Percentiles rank a stretch among this genome's conserved stretches.
phyloP scores from a whole-genome alignment of 2,888 invertebrate genomes.

The Eilema depressum region DNA sequence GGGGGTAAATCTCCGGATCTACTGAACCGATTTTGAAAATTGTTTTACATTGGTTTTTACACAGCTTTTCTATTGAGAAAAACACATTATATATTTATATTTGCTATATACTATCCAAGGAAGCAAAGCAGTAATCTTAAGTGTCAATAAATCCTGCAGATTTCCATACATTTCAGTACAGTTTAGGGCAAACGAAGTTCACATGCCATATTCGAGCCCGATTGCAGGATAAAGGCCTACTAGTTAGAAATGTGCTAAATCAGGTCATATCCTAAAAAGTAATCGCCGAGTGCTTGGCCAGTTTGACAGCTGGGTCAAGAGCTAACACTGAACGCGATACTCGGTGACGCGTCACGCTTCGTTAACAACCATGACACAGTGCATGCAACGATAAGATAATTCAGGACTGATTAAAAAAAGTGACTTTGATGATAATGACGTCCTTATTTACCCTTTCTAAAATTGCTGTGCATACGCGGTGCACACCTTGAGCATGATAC shows the following conservation, averaged over 20 bases:
- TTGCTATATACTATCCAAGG: no score
- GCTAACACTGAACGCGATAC: not conserved
- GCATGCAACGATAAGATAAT: conserved; percentile 2
- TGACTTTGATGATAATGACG: not conserved
- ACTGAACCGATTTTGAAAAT: no score
- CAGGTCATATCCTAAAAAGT: not conserved
- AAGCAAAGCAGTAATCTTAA: no score
- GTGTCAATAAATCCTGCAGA: no score
- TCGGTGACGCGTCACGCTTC: not conserved
- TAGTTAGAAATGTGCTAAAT: not conserved
- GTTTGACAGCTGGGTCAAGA: conserved; percentile 8
- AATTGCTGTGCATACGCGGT: not conserved
- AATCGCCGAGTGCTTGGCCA: not conserved
- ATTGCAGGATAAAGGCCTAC: not conserved
- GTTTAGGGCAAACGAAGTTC: no score
- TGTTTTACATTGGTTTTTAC: no score
- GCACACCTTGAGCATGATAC: not conserved
- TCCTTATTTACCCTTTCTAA: not conserved
- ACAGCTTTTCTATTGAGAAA: no score
- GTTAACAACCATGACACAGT: conserved; percentile 6
- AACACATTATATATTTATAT: no score
- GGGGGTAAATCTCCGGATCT: no score
- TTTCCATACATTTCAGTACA: no score
- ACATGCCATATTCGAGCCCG: no score
- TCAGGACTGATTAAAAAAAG: not conserved